Percentiles rank a stretch among this genome's conserved stretches.
Evolutionary conservation across 2,113 vertebrate genomes (phyloP).

Genomic region (Pseudorasbora parva): DNA sequence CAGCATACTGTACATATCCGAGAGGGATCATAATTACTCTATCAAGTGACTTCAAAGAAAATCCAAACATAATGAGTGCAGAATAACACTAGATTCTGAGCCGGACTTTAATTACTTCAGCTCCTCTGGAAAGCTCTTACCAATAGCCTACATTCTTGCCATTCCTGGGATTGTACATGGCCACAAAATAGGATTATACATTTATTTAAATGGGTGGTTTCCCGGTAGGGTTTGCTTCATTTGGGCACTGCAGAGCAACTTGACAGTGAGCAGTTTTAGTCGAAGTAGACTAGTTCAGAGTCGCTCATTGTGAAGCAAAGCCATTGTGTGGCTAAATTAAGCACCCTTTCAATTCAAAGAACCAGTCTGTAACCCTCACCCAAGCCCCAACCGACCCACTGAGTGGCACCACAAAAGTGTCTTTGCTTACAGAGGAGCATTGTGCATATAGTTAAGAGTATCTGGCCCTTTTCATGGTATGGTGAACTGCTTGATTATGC

Average conservation of each 20-base stretch:
- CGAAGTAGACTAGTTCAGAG: slow-evolving; percentile 29
- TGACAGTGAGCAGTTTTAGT: slow-evolving; percentile 36
- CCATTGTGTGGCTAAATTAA: slow-evolving; percentile 43
- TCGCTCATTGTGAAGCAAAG: slow-evolving; percentile 29
- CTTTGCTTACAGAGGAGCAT: slow-evolving; percentile 36
- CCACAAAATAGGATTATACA: slow-evolving; percentile 34
- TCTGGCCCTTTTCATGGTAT: slow-evolving; percentile 28
- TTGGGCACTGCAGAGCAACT: background rate
- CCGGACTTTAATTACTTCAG: slow-evolving; percentile 31
- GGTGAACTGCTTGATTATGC: slow-evolving; percentile 27
- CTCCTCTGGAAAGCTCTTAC: slow-evolving; percentile 9
- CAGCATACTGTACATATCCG: background rate
- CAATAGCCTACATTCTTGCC: slow-evolving; percentile 8
- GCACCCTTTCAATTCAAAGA: slow-evolving; percentile 37
- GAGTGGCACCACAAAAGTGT: slow-evolving; percentile 37
- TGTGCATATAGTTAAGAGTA: slow-evolving; percentile 15
- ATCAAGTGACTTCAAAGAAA: slow-evolving; percentile 40
- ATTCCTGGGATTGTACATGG: slow-evolving; percentile 8
- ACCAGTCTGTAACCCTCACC: slow-evolving; percentile 37
- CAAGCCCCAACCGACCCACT: slow-evolving; percentile 23
- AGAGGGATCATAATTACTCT: slow-evolving; percentile 32
- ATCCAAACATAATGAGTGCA: slow-evolving; percentile 15
- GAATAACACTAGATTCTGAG: background rate
- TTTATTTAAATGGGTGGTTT: slow-evolving; percentile 34
- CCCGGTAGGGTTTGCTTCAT: slow-evolving; percentile 15